Evolutionary conservation across 2,888 invertebrate species (phyloP), one percentile per base, ranked within the genome.

Genomic region (Dermolepida albohirtum): DNA sequence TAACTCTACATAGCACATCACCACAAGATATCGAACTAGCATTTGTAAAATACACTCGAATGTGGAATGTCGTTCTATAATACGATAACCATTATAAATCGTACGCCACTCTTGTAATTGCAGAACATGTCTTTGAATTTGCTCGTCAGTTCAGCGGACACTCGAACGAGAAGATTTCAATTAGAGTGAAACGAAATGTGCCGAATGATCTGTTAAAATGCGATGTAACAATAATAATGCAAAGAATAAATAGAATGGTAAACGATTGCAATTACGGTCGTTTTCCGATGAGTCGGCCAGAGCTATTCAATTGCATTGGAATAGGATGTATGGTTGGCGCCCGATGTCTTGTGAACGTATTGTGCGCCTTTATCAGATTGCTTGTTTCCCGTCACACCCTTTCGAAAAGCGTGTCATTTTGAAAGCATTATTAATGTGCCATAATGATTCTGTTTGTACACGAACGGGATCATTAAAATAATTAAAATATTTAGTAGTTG

Each of bases 361-460:
- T 62, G 39, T 62, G 59, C 47, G 39, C 47, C 59, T 62, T 62
- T 47, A 62, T 62, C 47, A 62, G 59, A 62, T 62, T 47, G 39
- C 34, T 39, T 14, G 44, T 62, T 62, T 47, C 59, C 44, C 59
- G 59, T 62, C 59, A 62, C 59, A 16, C 59, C 59, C 59, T 47
- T 34, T 14, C 47, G 11, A 16, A 47, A 62, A 62, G 34, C 47
- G 59, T 62, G 59, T 62, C 59, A 62, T 14, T 34, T 59, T 12
- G 34, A 29, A 47, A 34, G 29, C 5, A 59, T 29, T 16, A 44
- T 34, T 34, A 34, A 34, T 11, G 29, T 44, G 27, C 29, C 17
- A 29, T 47, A 62, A 57, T 64, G 51, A 51, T 11, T 40, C 16
- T 64, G 14, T 4, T 22, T 16, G 49, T 8, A 22, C 49, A 49